Evolutionary conservation across 2,888 invertebrate genomes (phyloP), one percentile per base, ranked within the genome.

Genomic region (Rhagophthalmus giganteus): DNA sequence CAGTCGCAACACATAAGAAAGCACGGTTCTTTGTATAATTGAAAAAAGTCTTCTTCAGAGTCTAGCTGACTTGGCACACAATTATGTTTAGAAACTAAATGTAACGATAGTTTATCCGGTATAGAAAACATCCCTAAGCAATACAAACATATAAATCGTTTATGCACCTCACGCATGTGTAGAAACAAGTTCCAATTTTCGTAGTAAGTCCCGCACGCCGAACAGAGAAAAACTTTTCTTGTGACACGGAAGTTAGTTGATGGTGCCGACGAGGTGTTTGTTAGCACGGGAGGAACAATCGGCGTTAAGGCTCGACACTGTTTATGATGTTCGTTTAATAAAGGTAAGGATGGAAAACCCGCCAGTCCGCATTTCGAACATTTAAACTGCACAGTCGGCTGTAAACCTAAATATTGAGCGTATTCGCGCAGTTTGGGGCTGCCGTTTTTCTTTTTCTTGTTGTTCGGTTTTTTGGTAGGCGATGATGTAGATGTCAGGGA

Each of bases 171-270:
- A 41, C 87, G 80, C 84, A 91, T 90, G 64, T 92, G 92, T 32
- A 89, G 74, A 70, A 90, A 91, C 51, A 91, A 79, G 74, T 90
- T 88, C 88, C 90, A 90, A 65, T 88, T 88, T 73, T 90, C 89
- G 75, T 89, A 90, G 67, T 90, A 90, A 7, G 87, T 88, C 31
- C 86, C 87, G 71, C 91, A 91, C 0, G 88, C 86, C 8, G 88
- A 86, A 71, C 91, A 91, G 39, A 90, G 75, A 71, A 87, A 91
- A 52, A 89, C 88, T 71, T 88, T 88, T 30, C 87, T 78, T n/a
- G 86, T 85, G 31, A 86, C 81, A 68, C 84, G 79, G 34, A 86
- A 83, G 63, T 80, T 80, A 32, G 78, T 72, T 56, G 63, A 76
- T 24, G 72, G 64, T 26, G 79, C 76, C 8, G 76, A 67, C 41